Conservation (phyloP, 2,797 vertebrate genomes). For the Silurus aristotelis region DNA sequence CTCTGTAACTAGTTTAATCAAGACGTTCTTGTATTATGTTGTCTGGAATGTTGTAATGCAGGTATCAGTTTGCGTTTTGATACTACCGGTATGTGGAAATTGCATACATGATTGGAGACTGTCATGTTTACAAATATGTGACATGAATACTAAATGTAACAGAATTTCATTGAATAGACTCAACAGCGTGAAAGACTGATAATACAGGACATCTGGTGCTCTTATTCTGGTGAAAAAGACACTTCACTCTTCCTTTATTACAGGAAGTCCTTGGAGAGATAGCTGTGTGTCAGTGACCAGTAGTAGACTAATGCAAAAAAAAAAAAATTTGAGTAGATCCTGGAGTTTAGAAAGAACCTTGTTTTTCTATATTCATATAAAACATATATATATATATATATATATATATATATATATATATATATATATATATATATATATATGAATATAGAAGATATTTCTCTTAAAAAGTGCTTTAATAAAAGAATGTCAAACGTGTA, state of each 20-base stretch:
- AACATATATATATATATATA: too few species aligned
- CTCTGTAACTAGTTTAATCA: constrained; percentile 3
- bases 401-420: too few species aligned
- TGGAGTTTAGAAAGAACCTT: not conserved
- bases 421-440: not conserved
- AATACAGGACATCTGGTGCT: constrained; percentile 10
- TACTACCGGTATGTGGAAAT: not conserved
- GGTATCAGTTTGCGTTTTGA: not conserved
- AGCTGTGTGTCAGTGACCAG: constrained; percentile 5
- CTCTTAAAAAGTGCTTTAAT: not conserved
- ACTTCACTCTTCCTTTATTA: constrained; percentile 17
- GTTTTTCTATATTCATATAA: too few species aligned
- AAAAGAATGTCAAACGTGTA: too few species aligned
- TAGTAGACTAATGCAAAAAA: not conserved
- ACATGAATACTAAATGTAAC: not conserved
- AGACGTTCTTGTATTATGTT: not conserved
- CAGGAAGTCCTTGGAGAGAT: constrained; percentile 12
- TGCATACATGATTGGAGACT: not conserved
- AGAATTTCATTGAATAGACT: constrained; percentile 14
- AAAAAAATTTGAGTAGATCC: not conserved
- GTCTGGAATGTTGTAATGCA: not conserved
- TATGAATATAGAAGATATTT: not conserved
- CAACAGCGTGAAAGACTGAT: constrained; percentile 8
- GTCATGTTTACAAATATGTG: not conserved
- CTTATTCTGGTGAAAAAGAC: not conserved